Evolutionary conservation across 2,888 invertebrate species (phyloP), one percentile per base, ranked within the genome.

Genomic region (Frankliniella fusca): DNA sequence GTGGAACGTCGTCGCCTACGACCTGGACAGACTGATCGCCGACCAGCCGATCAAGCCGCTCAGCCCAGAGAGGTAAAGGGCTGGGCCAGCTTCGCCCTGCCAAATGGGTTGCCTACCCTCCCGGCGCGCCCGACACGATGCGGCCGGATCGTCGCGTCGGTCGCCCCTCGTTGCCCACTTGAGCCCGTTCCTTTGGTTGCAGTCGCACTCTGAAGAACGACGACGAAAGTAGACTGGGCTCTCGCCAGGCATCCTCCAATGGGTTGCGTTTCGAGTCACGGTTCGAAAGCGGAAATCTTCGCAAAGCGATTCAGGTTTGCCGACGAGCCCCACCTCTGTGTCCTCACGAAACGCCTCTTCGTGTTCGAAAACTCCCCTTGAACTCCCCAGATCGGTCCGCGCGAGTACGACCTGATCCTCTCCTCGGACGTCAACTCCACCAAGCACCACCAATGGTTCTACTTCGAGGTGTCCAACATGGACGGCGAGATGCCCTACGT

Each of bases 391-490:
- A 91, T 94, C 86, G 92, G 93, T 84, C 90, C 91, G 80, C 90
- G 91, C 86, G 95, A 96, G 86, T 96, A 96, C 87, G 95, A 96
- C 87, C 89, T 97, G 84, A 92, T 95, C 83, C 88, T 96, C 84
- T 93, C 93, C 88, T 94, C 96, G 0, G 96, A 96, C 87, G 93
- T 95, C 80, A 95, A 95, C 88, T 93, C 94, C 2, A 90, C 90
- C 38, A 91, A 92, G 83, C 93, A 95, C 84, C 94, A 94, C 87
- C 95, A 96, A 86, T 96, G 96, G 96, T 96, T 96, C 88, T 97
- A 96, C 89, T 96, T 96, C 87, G 93, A 95, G 89, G 83, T 85
- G 23, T 91, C 92, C 76, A 93, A 94, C 87, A 95, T 95, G 93
- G 88, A 90, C 82, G 91, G 92, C 82, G 90, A 91, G 82, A 89